Conservation (phyloP, 2,888 invertebrate species). For the Trypoxylon attenuatum region DNA sequence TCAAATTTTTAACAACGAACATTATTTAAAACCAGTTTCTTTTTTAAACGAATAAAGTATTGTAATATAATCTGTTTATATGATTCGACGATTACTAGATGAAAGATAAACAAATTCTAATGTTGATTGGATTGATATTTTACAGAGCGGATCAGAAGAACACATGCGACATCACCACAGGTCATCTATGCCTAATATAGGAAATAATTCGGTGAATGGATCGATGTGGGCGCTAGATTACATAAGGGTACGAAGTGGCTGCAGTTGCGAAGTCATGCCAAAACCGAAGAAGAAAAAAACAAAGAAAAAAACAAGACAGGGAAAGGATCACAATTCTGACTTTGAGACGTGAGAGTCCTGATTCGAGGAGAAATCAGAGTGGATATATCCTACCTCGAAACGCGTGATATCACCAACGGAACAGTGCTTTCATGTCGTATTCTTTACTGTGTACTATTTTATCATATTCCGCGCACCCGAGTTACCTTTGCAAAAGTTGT, state of each 20-base stretch:
- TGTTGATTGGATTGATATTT: slow-evolving; percentile 34
- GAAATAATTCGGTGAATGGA: slow-evolving; percentile 73
- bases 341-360: slow-evolving; percentile 41
- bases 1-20: no score
- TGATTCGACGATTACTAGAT: no score
- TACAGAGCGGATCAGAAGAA: slow-evolving; percentile 73
- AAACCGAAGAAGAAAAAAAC: slow-evolving; percentile 76
- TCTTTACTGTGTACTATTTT: not conserved
- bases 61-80: no score
- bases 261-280: slow-evolving; percentile 86
- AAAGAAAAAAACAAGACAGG: slow-evolving; percentile 58
- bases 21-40: no score
- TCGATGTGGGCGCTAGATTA: slow-evolving; percentile 86
- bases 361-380: slow-evolving; percentile 9
- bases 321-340: slow-evolving; percentile 49
- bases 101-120: no score
- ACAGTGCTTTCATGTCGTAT: not conserved
- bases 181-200: slow-evolving; percentile 74
- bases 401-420: slow-evolving; percentile 16
- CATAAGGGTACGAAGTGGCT: slow-evolving; percentile 88
- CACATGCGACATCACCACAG: slow-evolving; percentile 70
- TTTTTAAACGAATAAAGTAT: no score
- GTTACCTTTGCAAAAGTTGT: no score
- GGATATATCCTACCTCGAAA: slow-evolving; percentile 17
- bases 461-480: no score